Evolutionary conservation across 2,797 vertebrate species (phyloP).

Genomic region (Tokudaia tokunoshimensis): DNA sequence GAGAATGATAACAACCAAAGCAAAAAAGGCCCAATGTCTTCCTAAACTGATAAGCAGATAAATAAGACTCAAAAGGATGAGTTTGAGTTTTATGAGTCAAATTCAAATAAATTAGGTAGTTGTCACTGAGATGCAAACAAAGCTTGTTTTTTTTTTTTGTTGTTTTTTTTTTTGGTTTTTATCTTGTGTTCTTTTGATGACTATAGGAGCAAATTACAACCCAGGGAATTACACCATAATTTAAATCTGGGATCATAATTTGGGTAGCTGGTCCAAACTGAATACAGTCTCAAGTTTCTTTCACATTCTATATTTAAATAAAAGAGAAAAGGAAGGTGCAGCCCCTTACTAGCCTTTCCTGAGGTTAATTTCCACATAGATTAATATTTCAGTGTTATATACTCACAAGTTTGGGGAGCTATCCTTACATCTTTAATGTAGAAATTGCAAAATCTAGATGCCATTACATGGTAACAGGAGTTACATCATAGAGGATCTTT

Average conservation of each 20-base stretch:
- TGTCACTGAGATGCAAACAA: not conserved
- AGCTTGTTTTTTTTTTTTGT: not conserved
- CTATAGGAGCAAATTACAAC: not conserved
- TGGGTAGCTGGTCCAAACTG: not conserved
- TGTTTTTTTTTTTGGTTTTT: not conserved
- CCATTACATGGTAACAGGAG: not conserved
- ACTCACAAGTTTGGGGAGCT: not conserved
- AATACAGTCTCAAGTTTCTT: not conserved
- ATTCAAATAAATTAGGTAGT: not conserved
- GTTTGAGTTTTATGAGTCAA: not conserved
- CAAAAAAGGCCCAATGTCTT: not conserved
- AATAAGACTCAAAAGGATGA: not conserved
- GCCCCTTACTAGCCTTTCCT: not conserved
- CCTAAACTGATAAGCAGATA: not conserved
- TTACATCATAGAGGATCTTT: no score
- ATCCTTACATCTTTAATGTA: not conserved
- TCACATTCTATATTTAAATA: not conserved
- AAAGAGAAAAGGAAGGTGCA: not conserved
- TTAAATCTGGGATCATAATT: not conserved
- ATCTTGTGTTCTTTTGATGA: not conserved
- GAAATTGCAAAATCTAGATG: not conserved
- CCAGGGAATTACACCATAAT: not conserved
- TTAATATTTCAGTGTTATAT: not conserved
- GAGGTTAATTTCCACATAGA: not conserved
- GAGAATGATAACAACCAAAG: not conserved